Evolutionary conservation across 2,797 vertebrate genomes (phyloP).

Genomic region (Uromys caudimaculatus): DNA sequence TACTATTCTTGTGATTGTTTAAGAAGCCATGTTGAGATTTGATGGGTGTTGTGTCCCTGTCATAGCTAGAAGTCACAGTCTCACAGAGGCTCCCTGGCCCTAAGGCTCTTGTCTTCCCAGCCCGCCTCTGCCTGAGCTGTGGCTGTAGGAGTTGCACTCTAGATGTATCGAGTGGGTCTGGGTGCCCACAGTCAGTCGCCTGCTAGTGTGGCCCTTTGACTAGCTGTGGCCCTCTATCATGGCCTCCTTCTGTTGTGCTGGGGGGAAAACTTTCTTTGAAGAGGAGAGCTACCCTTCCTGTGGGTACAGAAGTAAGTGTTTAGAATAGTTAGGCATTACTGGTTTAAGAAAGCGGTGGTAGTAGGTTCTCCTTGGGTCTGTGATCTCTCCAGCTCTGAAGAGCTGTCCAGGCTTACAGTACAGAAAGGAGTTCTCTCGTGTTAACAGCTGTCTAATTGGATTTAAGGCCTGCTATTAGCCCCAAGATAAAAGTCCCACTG

Average conservation of each 20-base stretch:
- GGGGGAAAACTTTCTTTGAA: not conserved
- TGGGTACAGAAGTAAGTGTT: not conserved
- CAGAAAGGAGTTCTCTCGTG: not conserved
- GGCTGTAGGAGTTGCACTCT: too few relatives aligned
- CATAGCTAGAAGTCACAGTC: not conserved
- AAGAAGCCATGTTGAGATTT: not conserved
- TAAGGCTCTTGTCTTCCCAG: not conserved
- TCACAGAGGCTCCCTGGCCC: not conserved
- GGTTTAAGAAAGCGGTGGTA: not conserved
- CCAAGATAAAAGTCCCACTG: not conserved
- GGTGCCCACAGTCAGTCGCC: not conserved
- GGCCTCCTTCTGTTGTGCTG: not conserved
- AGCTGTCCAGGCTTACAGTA: not conserved
- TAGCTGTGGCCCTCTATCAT: not conserved
- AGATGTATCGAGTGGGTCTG: not conserved
- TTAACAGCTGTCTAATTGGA: not conserved
- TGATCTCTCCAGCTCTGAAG: not conserved
- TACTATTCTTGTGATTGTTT: not conserved
- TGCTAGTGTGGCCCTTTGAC: too few relatives aligned
- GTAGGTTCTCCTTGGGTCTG: not conserved
- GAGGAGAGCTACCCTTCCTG: not conserved
- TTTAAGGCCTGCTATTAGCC: not conserved
- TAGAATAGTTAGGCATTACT: not conserved
- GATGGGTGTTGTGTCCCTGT: not conserved
- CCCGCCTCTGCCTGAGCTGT: not conserved